A percentile compares a stretch with the other conserved stretches of the same genome.
Evolutionary conservation across 2,797 vertebrate genomes (phyloP).

Genomic region (Pseudochaenichthys georgianus): DNA sequence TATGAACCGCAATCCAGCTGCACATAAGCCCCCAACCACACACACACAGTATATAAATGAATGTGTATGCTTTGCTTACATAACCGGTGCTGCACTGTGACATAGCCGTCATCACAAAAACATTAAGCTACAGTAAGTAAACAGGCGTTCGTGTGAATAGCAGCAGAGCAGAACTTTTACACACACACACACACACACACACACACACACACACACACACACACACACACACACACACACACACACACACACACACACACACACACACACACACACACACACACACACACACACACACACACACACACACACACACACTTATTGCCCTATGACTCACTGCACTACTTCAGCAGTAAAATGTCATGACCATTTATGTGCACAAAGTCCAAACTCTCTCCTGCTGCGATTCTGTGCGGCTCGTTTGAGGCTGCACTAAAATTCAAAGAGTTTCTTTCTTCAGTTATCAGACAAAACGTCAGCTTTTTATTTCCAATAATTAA

Average conservation of each 20-base stretch:
- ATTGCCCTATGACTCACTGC: conserved; percentile 62
- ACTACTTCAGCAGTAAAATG: conserved; percentile 61
- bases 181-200: too few species aligned
- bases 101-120: conserved; percentile 38
- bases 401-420: conserved; percentile 40
- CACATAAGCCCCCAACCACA: neutral
- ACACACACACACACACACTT: conserved; percentile 25
- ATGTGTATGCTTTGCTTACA: conserved; percentile 33
- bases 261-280: too few species aligned
- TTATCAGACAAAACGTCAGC: neutral
- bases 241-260: neutral
- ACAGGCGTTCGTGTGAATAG: conserved; percentile 37
- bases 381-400: conserved; percentile 53
- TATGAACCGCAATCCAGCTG: conserved; percentile 38
- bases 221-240: too few species aligned
- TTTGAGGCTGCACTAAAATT: conserved; percentile 13
- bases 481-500: neutral
- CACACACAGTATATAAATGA: conserved; percentile 25
- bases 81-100: conserved; percentile 21
- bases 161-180: conserved; percentile 27
- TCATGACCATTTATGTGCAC: conserved; percentile 77
- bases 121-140: conserved; percentile 52
- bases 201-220: too few species aligned
- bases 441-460: neutral
- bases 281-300: neutral